Evolutionary conservation across 2,113 vertebrate species (phyloP).

Genomic region (Sturnira hondurensis): DNA sequence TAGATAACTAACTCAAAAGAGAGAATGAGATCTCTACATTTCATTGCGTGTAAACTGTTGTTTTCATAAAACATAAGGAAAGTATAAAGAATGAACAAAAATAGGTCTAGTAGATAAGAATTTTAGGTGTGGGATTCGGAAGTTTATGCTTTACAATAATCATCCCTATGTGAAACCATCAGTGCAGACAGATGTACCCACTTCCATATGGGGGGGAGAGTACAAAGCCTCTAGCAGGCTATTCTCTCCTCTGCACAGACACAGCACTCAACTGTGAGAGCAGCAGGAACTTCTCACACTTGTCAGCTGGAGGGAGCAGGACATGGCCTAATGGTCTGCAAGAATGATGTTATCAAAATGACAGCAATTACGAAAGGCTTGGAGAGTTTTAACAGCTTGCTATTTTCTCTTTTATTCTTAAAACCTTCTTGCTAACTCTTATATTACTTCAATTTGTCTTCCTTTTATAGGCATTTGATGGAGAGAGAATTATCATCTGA

Average conservation of each 20-base stretch:
- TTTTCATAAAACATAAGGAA: neutral
- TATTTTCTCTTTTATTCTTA: slow-evolving; percentile 32
- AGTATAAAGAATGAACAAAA: neutral
- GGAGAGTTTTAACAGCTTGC: neutral
- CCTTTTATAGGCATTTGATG: slow-evolving; percentile 32
- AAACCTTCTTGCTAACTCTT: slow-evolving; percentile 20
- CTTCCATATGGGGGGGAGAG: neutral
- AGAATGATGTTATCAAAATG: neutral
- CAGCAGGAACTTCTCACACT: neutral
- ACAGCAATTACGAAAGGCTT: slow-evolving; percentile 2
- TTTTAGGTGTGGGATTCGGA: neutral
- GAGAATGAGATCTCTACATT: neutral
- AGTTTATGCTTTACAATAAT: neutral
- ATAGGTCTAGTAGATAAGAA: neutral
- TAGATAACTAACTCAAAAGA: neutral
- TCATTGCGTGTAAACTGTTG: neutral
- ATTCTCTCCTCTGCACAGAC: neutral
- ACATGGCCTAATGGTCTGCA: neutral
- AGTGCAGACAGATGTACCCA: neutral
- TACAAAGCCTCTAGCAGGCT: neutral
- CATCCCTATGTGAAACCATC: neutral
- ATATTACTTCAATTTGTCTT: slow-evolving; percentile 31
- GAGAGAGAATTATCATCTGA: slow-evolving; percentile 48
- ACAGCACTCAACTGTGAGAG: neutral
- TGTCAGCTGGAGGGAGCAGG: neutral